Percentiles rank a stretch among this genome's conserved stretches.
These are phyloP conservation scores for Ptyas mucosa DNA, from an alignment of 2,113 vertebrate species.

Conservation along the genomic window DNA sequence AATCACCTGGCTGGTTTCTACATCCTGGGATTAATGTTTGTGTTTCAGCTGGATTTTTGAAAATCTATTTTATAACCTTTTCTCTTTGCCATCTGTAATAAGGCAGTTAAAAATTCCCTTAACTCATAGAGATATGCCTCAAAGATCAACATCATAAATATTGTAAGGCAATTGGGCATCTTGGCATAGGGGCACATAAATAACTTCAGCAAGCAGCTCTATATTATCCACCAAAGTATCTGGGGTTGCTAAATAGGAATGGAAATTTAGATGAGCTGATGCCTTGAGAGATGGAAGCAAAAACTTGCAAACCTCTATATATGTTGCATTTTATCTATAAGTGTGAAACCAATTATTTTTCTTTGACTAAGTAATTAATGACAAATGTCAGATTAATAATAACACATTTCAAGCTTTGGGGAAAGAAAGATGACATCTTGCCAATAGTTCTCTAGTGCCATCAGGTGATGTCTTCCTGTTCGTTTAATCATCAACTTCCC, in stretches of 20 bases:
- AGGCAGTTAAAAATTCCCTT: slow-evolving; percentile 9
- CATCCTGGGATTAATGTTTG: background rate
- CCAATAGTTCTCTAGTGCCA: slow-evolving; percentile 2
- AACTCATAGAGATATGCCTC: slow-evolving; percentile 1
- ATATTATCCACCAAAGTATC: slow-evolving; percentile 5
- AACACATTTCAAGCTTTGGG: slow-evolving; percentile 29
- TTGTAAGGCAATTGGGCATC: slow-evolving; percentile 1
- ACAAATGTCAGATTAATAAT: slow-evolving; percentile 3
- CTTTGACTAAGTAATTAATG: slow-evolving; percentile 20
- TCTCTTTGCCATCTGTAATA: slow-evolving; percentile 4
- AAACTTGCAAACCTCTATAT: slow-evolving; percentile 20
- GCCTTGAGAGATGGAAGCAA: slow-evolving; percentile 25
- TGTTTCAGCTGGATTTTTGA: background rate
- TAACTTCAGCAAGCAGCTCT: slow-evolving; percentile 19
- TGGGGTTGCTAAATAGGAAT: background rate
- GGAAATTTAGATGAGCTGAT: slow-evolving; percentile 1
- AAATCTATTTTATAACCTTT: background rate
- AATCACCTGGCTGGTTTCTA: background rate
- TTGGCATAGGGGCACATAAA: slow-evolving; percentile 15
- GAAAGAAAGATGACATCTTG: slow-evolving; percentile 44
- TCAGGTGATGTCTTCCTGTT: slow-evolving; percentile 43
- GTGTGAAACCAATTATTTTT: background rate
- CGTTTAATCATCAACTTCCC: slow-evolving; percentile 52
- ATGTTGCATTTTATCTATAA: slow-evolving; percentile 18
- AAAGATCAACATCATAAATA: slow-evolving; percentile 20